Conservation (phyloP, 37 sponge, comb jelly and placozoan genomes). For the Crambe crambe region DNA sequence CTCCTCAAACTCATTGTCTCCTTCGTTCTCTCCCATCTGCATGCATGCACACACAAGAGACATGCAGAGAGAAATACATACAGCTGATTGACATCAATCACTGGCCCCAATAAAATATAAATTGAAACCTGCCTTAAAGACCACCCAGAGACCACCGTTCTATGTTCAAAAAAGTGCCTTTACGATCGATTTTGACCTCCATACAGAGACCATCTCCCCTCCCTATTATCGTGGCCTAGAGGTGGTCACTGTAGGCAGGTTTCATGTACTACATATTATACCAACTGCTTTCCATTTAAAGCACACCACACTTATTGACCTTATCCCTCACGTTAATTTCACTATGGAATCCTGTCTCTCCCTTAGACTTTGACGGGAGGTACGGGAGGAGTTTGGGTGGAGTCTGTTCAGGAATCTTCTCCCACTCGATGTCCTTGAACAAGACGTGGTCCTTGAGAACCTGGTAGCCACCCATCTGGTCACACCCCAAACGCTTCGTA, state of each 20-base stretch:
- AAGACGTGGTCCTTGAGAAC: conserved; percentile 77
- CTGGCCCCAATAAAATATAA: neutral
- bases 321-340: conserved; percentile 60
- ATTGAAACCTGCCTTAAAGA: no score
- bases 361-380: conserved; percentile 87
- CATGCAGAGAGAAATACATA: no score
- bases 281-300: neutral
- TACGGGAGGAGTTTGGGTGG: conserved; percentile 90
- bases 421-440: conserved; percentile 87
- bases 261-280: neutral
- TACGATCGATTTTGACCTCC: no score
- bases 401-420: conserved; percentile 52
- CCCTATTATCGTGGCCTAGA: no score
- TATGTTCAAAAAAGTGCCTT: no score
- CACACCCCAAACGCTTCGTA: conserved; percentile 80
- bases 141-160: no score
- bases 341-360: conserved; percentile 65
- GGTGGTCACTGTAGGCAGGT: no score
- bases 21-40: conserved; percentile 30
- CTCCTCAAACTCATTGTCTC: conserved; percentile 84
- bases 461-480: conserved; percentile 82
- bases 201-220: neutral
- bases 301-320: conserved; percentile 11
- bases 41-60: neutral
- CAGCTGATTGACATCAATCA: no score